Base-by-base conservation (phyloP, 2,113 vertebrate species). In the Oreochromis aureus region DNA sequence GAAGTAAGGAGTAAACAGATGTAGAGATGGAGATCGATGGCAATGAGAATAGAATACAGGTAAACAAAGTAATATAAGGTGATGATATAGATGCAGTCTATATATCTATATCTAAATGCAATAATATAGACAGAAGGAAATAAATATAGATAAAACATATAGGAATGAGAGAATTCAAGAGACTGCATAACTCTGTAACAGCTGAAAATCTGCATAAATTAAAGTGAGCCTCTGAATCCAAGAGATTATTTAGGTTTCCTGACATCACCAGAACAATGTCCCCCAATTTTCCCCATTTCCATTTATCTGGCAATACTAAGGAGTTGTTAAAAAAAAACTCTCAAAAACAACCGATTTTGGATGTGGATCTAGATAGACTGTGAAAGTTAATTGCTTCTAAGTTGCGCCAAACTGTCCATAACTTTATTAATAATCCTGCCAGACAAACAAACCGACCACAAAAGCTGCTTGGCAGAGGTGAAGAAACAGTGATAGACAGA, bases 401-500 rank as follows among this genome's bases (percentile, higher is more conserved):
- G 27, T n/a, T 53, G 44, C 2, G 44, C 73, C 73, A 53, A 78
- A 51, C 46, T 30, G 30, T 78, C 73, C 46, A 78, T 53, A n/a
- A 53, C 46, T 78, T 78, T 48, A 13, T 53, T 34, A 78, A 30
- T 13, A 78, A 78, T 34, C 16, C 46, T 78, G 27, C 46, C 73
- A 53, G 73, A 78, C 27, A 53, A 53, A 32, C 27, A 34, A 78
- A 78, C 16, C 3, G 1, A 78, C 18, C 46, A 53, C 44, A 78
- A 8, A 78, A 78, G 27, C 46, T n/a, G 46, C 51, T 53, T 78
- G 73, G 73, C 27, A 78, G 73, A n/a, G 46, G 46, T 30, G 30
- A 78, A n/a, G 46, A 34, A 53, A 78, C 27, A 34, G 27, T 78
- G 73, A 78, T 27, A 51, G 46, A 78, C 44, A 78, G 71, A 78